Evolutionary conservation across 2,113 vertebrate species (phyloP).

Genomic region (Cynocephalus volans): DNA sequence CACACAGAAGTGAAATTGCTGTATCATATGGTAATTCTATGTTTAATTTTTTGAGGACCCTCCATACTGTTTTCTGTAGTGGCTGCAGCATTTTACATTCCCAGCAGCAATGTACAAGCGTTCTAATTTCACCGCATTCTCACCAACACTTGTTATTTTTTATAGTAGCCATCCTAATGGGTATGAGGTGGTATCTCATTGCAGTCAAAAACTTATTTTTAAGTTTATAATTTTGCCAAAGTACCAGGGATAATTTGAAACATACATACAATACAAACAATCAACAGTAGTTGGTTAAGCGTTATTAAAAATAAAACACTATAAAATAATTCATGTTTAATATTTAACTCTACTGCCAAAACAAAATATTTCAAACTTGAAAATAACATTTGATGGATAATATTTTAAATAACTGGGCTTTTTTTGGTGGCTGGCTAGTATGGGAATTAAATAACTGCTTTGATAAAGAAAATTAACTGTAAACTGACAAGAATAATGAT

Average conservation of each 20-base stretch:
- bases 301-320: not conserved
- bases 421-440: no score
- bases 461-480: not conserved
- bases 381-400: not conserved
- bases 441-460: not conserved
- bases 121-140: not conserved
- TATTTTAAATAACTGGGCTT: not conserved
- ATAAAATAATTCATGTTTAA: not conserved
- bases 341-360: not conserved
- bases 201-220: not conserved
- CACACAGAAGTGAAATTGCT: not conserved
- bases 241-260: conserved; percentile 4
- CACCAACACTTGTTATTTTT: not conserved
- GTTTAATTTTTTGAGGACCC: not conserved
- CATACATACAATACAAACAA: not conserved
- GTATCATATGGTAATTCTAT: not conserved
- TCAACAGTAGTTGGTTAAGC: not conserved
- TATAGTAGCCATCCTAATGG: not conserved
- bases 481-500: not conserved
- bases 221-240: conserved; percentile 12
- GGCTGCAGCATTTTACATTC: not conserved
- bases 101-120: not conserved
- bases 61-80: not conserved
- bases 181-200: not conserved
- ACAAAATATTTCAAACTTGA: not conserved